Evolutionary conservation across 2,888 invertebrate genomes (phyloP), one percentile per base, ranked within the genome.

Genomic region (Gastracanthus pulcherrimus): DNA sequence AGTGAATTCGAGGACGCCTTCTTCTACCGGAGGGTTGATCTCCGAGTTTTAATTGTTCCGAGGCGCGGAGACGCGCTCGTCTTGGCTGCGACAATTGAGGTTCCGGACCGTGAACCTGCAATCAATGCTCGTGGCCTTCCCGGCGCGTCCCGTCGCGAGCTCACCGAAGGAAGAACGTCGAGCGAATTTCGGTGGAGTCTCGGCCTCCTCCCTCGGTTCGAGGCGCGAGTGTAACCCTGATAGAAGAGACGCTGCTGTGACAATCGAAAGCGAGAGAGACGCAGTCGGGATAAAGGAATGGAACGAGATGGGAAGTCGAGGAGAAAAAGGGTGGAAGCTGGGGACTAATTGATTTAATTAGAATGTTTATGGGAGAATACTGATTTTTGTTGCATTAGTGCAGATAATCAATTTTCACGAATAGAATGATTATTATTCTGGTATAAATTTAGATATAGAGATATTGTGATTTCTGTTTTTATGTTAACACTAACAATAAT

Each of bases 51-150:
- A 70, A 70, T 55, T 70, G 55, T 36, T 70, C 34, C n/a, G 16
- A 70, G 36, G 51, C 23, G 9, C 36, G 55, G 11, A 70, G 9
- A n/a, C n/a, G n/a, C n/a, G 36, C 23, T 2, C 89, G 88, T 88
- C 89, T 89, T 89, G 87, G 89, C 89, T 89, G 89, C 88, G 89
- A 90, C 89, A 88, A 90, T 90, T 89, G 89, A 88, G 89, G 89
- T 89, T 89, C 89, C 87, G 88, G 88, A 89, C 89, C 86, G 89
- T 88, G 89, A 90, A 89, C 88, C 88, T 89, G 90, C 90, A 90
- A 89, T 90, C 89, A 90, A 90, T 89, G 89, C 89, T 87, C 83
- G n/a, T n/a, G n/a, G n/a, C n/a, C n/a, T n/a, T n/a, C 79, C 83
- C 76, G 85, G 83, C 84, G 83, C 84, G 85, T n/a, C n/a, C n/a